phyloP scores from a whole-genome alignment of 2,888 invertebrate genomes.

The Agrilus cyanescens region DNA sequence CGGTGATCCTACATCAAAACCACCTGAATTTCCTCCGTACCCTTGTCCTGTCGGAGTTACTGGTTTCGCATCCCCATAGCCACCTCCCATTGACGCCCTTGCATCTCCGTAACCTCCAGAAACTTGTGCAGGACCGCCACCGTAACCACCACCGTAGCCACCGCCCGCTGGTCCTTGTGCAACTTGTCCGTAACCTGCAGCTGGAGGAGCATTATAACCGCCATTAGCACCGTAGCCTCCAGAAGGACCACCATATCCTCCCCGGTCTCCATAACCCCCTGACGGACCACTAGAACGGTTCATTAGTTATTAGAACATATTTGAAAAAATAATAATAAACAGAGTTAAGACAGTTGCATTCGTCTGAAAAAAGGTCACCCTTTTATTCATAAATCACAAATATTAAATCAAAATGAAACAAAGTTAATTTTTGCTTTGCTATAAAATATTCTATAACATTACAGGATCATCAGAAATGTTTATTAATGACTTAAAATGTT shows the following conservation, averaged over 20 bases:
- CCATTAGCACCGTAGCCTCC: slow-evolving; percentile 7
- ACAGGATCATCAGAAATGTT: too few species aligned
- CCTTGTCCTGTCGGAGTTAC: neutral
- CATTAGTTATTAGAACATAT: neutral
- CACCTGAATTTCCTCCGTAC: neutral
- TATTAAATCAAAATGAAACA: too few species aligned
- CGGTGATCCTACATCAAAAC: slow-evolving; percentile 10
- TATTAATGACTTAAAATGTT: too few species aligned
- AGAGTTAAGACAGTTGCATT: too few species aligned
- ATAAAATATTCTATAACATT: too few species aligned
- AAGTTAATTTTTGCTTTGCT: too few species aligned
- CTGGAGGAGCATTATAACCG: slow-evolving; percentile 9
- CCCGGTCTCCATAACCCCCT: slow-evolving; percentile 4
- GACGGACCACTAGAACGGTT: neutral
- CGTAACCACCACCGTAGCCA: slow-evolving; percentile 12
- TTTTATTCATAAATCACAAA: too few species aligned
- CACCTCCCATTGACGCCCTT: neutral
- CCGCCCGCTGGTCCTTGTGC: slow-evolving; percentile 3
- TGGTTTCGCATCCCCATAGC: slow-evolving; percentile 1
- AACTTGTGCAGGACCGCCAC: slow-evolving; percentile 2
- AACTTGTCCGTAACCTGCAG: slow-evolving; percentile 2
- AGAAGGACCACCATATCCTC: neutral
- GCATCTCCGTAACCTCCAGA: slow-evolving; percentile 6
- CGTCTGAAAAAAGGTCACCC: too few species aligned
- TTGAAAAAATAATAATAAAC: neutral